phyloP scores from a whole-genome alignment of 2,797 vertebrate species.

The Myotis daubentonii region DNA sequence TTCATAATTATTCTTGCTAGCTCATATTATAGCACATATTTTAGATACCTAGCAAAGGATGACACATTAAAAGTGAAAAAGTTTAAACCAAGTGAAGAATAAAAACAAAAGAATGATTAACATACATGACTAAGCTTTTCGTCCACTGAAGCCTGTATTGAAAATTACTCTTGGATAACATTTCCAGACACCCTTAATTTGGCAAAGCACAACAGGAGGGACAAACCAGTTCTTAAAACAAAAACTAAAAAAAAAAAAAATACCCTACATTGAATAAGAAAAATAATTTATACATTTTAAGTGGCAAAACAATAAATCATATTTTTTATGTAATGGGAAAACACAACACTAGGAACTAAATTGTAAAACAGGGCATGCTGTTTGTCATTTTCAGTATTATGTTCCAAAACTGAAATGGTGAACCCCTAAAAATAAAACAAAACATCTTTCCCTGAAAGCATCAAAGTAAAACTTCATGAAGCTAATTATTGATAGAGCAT shows the following conservation, averaged over 20 bases:
- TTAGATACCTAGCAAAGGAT: background rate
- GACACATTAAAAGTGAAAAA: background rate
- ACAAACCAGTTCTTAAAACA: background rate
- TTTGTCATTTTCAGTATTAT: background rate
- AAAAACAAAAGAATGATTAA: background rate
- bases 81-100: background rate
- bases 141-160: background rate
- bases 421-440: background rate
- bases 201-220: background rate
- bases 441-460: background rate
- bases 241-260: background rate
- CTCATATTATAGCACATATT: background rate
- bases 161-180: background rate
- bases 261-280: background rate
- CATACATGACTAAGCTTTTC: background rate
- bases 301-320: background rate
- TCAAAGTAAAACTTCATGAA: background rate
- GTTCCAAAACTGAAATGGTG: background rate
- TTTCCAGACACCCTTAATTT: background rate
- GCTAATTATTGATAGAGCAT: background rate
- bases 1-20: background rate
- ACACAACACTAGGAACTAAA: background rate
- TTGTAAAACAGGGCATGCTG: background rate
- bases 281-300: background rate
- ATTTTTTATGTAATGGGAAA: conserved; percentile 17